Base-by-base conservation (phyloP, 2,113 vertebrate genomes). In the Bambusicola thoracicus region DNA sequence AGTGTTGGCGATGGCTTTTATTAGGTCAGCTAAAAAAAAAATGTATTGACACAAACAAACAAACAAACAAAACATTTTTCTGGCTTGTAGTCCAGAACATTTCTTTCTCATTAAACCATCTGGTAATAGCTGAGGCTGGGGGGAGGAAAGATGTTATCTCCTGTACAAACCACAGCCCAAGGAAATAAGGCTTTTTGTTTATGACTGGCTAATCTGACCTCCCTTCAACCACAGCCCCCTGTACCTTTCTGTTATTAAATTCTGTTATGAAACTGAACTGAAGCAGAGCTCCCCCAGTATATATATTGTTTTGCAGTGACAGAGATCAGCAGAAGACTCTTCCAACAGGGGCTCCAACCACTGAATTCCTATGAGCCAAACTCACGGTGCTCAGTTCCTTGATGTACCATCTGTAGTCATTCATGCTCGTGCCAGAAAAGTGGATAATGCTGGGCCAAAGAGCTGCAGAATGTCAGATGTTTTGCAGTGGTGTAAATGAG, bases 101-200 rank as follows among this genome's bases (percentile, higher is more conserved):
- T 66, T 74, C 72, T 85, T 94, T 88, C 82, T 86, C 59, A 59
- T 95, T 94, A 90, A 94, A 67, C 1, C 38, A 36, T 15, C 18
- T 68, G 58, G n/a, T 80, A 85, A 62, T 18, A 90, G 55, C 85
- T 67, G 79, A 69, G 75, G 21, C 63, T 74, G 79, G 17, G 46
- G n/a, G n/a, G n/a, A n/a, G n/a, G 46, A 46, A 90, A 90, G 85
- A 88, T 96, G 49, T 8, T 92, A 49, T 86, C 79, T 87, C 12
- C 41, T 55, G 34, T 61, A 38, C 0, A 1, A 94, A 41, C 67
- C 5, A 10, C 41, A 89, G 76, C 41, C 61, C 55, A 55, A 86
- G 79, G 88, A 96, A 90, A 94, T 90, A 96, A 90, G 30, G 79
- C 81, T 93, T 82, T 94, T 95, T 90, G 68, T 87, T 94, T 85